Base-by-base conservation (phyloP, 2,888 invertebrate species). In the Drosophila kambysellisi region DNA sequence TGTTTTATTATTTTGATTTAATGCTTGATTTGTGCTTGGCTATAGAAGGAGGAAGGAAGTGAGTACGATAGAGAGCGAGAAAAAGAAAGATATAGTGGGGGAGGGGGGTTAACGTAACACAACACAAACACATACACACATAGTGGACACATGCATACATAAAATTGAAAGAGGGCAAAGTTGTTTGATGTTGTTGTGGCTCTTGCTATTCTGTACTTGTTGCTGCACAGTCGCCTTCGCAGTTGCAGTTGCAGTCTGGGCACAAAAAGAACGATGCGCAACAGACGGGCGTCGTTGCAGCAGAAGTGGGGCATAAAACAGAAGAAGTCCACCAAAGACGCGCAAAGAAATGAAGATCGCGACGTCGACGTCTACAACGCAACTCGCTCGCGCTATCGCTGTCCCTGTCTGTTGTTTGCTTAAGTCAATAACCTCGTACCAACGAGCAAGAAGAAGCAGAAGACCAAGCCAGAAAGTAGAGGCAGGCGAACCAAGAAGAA, bases 401-500 rank as follows among this genome's bases (percentile, higher is more conserved):
- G 54, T 69, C 65, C 57, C 71, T 65, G 70, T 67, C 76, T 74
- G 67, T 68, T 68, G 65, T 68, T 74, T 61, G 63, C 37, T 68
- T 80, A 56, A 78, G 80, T 81, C 80, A 81, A 81, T 81, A 81
- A 81, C 80, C 80, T 77, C 81, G 57, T 67, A 33, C 9, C 64
- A 64, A 77, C 63, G 60, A 35, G 48, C 39, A 54, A 61, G 46
- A 41, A 48, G 59, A 37, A 51, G 66, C 30, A 41, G 53, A 37
- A 57, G 65, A 41, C 39, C 37, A 48, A 54, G 39, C 59, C 25
- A 37, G 37, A 35, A 67, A 51, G 43, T 63, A 35, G 53, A 64
- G 74, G 25, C 54, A n/a, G 17, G 52, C 52, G 52, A 52, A 52
- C 52, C 32, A 52, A 56, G 54, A 39, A 39, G 35, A 35, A 29